Base-by-base conservation (phyloP, 2,888 invertebrate species). In the Drosophila conformis region DNA sequence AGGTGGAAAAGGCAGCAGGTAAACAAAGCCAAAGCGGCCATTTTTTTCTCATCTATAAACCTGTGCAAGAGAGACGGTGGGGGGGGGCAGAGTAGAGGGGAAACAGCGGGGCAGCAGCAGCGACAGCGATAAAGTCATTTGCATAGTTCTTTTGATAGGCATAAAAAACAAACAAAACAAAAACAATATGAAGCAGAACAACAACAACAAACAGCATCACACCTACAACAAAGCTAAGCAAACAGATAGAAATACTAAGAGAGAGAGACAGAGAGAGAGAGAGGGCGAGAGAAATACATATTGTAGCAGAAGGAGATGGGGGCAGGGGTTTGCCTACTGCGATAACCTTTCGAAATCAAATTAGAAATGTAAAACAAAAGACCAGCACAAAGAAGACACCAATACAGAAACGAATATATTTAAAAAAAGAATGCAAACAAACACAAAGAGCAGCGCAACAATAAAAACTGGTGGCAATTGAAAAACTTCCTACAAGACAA, bases 281-380 rank as follows among this genome's bases (percentile, higher is more conserved):
- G 25, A 21, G 21, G 21, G 21, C 21, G 21, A 48, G 53, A 42
- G 48, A 42, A 27, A 54, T 27, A 51, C n/a, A 29, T 11, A 25
- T 25, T 53, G 5, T 10, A 21, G 8, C 21, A 48, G 40, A 52
- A 21, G 13, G 49, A 18, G 27, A 49, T 33, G 46, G 51, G 21
- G 38, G 3, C 11, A 54, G 51, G 46, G 25, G 11, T 2, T 18
- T 38, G 7, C 11, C 40, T 36, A 65, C 67, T 71, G 71, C 81
- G 89, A 80, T 86, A 90, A 86, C 90, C 89, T 88, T 83, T 83
- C 75, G 73, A 76, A 90, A 90, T 90, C 87, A 90, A 86, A 87
- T 89, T 87, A 89, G 76, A 85, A 90, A 75, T 77, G 51, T 57
- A 62, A 73, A 62, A 73, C 61, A 75, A 68, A 60, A 66, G 64